Evolutionary conservation across 2,797 vertebrate species (phyloP).

Genomic region (Mycteria americana): DNA sequence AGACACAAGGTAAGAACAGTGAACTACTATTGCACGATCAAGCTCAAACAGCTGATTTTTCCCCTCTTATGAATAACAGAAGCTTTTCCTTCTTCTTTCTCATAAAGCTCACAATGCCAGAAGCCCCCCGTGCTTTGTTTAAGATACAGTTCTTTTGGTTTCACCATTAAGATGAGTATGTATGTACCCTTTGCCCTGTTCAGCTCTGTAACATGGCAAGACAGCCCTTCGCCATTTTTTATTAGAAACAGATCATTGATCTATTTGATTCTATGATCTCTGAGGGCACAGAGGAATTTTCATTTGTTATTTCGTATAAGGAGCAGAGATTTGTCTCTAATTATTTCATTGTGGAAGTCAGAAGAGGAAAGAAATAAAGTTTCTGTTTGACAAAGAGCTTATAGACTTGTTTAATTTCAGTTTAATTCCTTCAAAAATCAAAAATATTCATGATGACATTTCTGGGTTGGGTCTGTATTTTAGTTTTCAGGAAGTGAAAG

Average conservation of each 20-base stretch:
- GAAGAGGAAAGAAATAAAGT: not conserved
- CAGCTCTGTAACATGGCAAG: not conserved
- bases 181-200: not conserved
- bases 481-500: not conserved
- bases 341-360: not conserved
- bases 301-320: not conserved
- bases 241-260: not conserved
- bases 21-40: not conserved
- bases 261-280: not conserved
- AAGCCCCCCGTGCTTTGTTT: rapidly evolving
- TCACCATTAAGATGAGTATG: not conserved
- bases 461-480: not conserved
- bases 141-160: not conserved
- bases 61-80: not conserved
- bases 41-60: not conserved
- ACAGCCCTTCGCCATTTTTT: not conserved
- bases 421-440: not conserved
- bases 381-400: not conserved
- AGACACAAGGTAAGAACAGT: not conserved
- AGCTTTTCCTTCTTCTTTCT: not conserved
- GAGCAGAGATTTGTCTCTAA: not conserved
- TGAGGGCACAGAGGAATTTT: not conserved
- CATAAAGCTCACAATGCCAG: not conserved
- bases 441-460: not conserved
- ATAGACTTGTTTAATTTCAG: not conserved